phyloP scores from a whole-genome alignment of 2,113 vertebrate genomes.

The Eonycteris spelaea region DNA sequence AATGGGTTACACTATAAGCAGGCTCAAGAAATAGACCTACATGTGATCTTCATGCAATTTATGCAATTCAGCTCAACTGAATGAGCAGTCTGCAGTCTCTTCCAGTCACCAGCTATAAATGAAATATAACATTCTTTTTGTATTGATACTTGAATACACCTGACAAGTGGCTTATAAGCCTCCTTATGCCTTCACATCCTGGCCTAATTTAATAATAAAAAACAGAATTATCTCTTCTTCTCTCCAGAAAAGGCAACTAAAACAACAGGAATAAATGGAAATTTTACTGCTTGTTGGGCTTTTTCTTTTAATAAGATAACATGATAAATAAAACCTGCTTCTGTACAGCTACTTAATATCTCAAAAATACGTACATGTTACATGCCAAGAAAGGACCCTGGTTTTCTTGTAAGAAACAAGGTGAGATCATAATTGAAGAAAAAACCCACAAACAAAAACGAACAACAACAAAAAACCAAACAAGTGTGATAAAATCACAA shows the following conservation, averaged over 20 bases:
- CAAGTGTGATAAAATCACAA: slow-evolving; percentile 82
- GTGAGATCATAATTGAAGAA: slow-evolving; percentile 70
- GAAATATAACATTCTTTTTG: slow-evolving; percentile 50
- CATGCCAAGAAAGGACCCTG: slow-evolving; percentile 81
- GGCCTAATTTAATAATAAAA: slow-evolving; percentile 34
- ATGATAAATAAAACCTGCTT: slow-evolving; percentile 86
- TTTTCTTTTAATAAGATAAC: slow-evolving; percentile 78
- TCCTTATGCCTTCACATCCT: slow-evolving; percentile 68
- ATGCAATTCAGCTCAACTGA: neutral
- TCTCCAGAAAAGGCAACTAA: slow-evolving; percentile 81
- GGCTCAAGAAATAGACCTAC: slow-evolving; percentile 28
- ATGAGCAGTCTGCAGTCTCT: slow-evolving; percentile 61
- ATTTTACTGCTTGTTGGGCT: slow-evolving; percentile 78
- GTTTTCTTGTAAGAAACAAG: slow-evolving; percentile 78
- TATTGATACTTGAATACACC: neutral
- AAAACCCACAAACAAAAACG: slow-evolving; percentile 58
- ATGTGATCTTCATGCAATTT: neutral
- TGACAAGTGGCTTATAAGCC: slow-evolving; percentile 57
- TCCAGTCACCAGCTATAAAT: slow-evolving; percentile 61
- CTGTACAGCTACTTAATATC: slow-evolving; percentile 86
- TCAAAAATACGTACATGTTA: slow-evolving; percentile 82
- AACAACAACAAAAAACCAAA: neutral
- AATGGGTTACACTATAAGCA: slow-evolving; percentile 51
- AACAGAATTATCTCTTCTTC: slow-evolving; percentile 69
- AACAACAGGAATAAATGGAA: slow-evolving; percentile 79